These are phyloP conservation scores for Drosophila ogumai DNA, from an alignment of 1,140 invertebrate species.

Conservation along the genomic window DNA sequence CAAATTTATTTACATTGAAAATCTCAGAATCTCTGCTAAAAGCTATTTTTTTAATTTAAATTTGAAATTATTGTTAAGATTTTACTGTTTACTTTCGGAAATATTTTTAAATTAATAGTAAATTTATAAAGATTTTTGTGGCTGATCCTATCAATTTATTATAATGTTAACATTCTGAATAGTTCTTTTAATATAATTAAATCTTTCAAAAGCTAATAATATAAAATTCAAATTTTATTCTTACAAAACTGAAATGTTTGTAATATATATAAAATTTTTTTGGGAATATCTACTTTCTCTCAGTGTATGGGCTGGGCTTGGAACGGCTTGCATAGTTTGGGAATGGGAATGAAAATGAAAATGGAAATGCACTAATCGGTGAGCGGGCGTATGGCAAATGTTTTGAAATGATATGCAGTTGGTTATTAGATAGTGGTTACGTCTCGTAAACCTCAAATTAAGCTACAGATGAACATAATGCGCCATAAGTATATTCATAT, in stretches of 20 bases:
- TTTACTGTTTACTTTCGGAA: not conserved
- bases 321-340: slow-evolving; percentile 11
- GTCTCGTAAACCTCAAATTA: slow-evolving; percentile 22
- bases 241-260: not conserved
- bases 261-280: too few species aligned
- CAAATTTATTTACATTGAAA: too few species aligned
- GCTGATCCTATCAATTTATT: too few species aligned
- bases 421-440: slow-evolving; percentile 39
- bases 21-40: too few species aligned
- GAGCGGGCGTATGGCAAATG: slow-evolving; percentile 45
- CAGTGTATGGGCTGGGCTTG: slow-evolving; percentile 21
- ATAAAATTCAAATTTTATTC: not conserved
- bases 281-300: not conserved
- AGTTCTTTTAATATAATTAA: not conserved
- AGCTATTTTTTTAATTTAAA: too few species aligned
- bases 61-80: not conserved
- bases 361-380: slow-evolving; percentile 42
- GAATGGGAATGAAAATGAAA: slow-evolving; percentile 16
- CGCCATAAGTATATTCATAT: slow-evolving; percentile 37
- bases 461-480: slow-evolving; percentile 19
- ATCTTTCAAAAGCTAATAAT: not conserved
- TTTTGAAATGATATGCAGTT: slow-evolving; percentile 44
- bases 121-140: not conserved
- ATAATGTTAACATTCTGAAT: not conserved
- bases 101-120: not conserved